Evolutionary conservation across 2,888 invertebrate genomes (phyloP).

Genomic region (Spatulosminthurus flaviceps): DNA sequence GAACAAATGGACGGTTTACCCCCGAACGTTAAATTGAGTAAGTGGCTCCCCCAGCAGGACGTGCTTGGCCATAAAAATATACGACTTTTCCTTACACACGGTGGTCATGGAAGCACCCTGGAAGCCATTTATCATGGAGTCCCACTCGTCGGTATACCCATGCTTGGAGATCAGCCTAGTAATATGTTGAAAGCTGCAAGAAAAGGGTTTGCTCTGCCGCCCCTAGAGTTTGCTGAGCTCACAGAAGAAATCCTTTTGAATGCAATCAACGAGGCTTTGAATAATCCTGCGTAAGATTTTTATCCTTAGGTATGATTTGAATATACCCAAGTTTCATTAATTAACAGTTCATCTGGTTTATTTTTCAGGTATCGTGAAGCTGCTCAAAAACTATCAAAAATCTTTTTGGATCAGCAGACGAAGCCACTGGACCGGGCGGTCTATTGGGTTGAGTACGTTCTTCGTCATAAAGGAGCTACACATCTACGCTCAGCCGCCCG

Average conservation of each 20-base stretch:
- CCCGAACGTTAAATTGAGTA: conserved; percentile 71
- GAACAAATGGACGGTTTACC: conserved; percentile 71
- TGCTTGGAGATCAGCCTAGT: conserved; percentile 70
- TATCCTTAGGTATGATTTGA: too few relatives aligned
- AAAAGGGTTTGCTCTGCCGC: conserved; percentile 70
- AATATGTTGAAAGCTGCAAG: conserved; percentile 71
- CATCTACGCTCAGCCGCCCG: not conserved
- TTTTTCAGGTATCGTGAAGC: not conserved
- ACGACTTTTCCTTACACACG: conserved; percentile 76
- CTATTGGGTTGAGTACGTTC: not conserved
- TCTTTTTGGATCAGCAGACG: conserved; percentile 9
- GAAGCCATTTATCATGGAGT: conserved; percentile 76
- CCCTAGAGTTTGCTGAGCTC: conserved; percentile 69
- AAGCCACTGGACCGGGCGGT: not conserved
- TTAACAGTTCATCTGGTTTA: not conserved
- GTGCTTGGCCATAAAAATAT: conserved; percentile 75
- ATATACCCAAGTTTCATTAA: too few relatives aligned
- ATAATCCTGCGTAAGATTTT: not conserved
- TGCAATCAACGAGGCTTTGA: not conserved
- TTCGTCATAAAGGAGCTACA: not conserved
- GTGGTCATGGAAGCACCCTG: conserved; percentile 76
- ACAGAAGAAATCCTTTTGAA: conserved; percentile 67
- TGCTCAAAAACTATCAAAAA: not conserved
- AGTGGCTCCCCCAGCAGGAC: conserved; percentile 81
- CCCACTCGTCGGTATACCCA: conserved; percentile 72